These are phyloP conservation scores for Ceratina australensis DNA, from an alignment of 1,140 invertebrate species.

Conservation along the genomic window DNA sequence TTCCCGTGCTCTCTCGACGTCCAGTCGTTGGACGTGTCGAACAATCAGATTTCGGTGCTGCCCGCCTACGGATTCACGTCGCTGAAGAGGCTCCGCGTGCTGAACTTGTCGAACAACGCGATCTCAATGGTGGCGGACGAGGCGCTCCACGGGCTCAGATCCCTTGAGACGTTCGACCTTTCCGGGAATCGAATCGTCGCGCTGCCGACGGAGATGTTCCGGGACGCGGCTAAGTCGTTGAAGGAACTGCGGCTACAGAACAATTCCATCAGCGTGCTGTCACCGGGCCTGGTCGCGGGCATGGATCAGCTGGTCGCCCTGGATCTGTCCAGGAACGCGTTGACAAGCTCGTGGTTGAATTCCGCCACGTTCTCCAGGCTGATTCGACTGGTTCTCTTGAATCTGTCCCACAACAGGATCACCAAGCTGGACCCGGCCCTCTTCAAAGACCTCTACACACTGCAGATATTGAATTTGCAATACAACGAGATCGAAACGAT, in stretches of 20 bases:
- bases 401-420: slow-evolving; percentile 92
- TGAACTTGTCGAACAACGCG: slow-evolving; percentile 91
- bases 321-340: slow-evolving; percentile 92
- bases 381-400: slow-evolving; percentile 91
- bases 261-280: slow-evolving; percentile 91
- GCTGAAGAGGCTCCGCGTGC: slow-evolving; percentile 85
- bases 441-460: slow-evolving; percentile 89
- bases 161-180: slow-evolving; percentile 89
- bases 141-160: slow-evolving; percentile 88
- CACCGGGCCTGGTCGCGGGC: slow-evolving; percentile 89
- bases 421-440: slow-evolving; percentile 88
- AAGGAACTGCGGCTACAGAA: slow-evolving; percentile 93
- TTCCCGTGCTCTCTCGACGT: slow-evolving; percentile 88
- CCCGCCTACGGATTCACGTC: slow-evolving; percentile 89
- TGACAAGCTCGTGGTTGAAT: slow-evolving; percentile 91
- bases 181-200: slow-evolving; percentile 93
- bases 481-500: slow-evolving; percentile 89
- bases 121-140: slow-evolving; percentile 91
- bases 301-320: slow-evolving; percentile 91
- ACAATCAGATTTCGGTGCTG: slow-evolving; percentile 90
- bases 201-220: slow-evolving; percentile 90
- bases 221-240: slow-evolving; percentile 87
- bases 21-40: slow-evolving; percentile 90
- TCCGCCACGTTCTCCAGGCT: slow-evolving; percentile 91
- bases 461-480: slow-evolving; percentile 89